phyloP scores from a whole-genome alignment of 2,113 vertebrate species.

The Dipodomys stephensi region DNA sequence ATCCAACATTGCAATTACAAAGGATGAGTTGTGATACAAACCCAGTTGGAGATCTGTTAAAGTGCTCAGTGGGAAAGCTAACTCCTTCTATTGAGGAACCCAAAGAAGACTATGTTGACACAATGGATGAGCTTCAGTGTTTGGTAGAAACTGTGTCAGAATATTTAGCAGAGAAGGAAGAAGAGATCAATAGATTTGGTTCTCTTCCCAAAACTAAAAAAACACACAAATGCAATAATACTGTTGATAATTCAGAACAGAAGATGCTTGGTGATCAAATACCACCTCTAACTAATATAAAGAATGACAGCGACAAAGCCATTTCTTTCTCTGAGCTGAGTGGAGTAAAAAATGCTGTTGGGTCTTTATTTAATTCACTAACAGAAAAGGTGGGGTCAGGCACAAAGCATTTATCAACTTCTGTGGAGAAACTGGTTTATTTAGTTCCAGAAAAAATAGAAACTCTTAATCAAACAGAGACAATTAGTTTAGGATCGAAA shows the following conservation, averaged over 20 bases:
- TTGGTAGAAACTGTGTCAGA: slow-evolving; percentile 96
- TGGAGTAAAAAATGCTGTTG: slow-evolving; percentile 92
- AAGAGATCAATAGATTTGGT: slow-evolving; percentile 94
- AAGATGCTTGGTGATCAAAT: slow-evolving; percentile 74
- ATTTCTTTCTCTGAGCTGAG: slow-evolving; percentile 85
- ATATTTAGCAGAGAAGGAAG: slow-evolving; percentile 96
- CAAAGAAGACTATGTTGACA: slow-evolving; percentile 88
- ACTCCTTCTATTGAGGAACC: slow-evolving; percentile 86
- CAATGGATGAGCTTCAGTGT: slow-evolving; percentile 94
- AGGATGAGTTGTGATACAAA: slow-evolving; percentile 82
- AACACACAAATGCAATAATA: slow-evolving; percentile 71
- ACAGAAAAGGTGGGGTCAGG: slow-evolving; percentile 91
- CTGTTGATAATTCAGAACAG: slow-evolving; percentile 74
- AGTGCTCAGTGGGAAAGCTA: slow-evolving; percentile 77
- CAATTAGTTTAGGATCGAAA: slow-evolving; percentile 86
- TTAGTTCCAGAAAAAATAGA: slow-evolving; percentile 81
- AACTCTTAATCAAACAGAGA: slow-evolving; percentile 81
- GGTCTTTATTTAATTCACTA: slow-evolving; percentile 91
- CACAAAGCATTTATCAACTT: slow-evolving; percentile 88
- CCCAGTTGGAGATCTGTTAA: slow-evolving; percentile 60
- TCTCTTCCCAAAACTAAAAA: slow-evolving; percentile 86
- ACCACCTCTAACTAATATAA: slow-evolving; percentile 67
- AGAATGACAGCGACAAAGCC: slow-evolving; percentile 74
- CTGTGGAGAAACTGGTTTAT: slow-evolving; percentile 87
- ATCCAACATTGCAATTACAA: slow-evolving; percentile 65